A percentile compares a stretch with the other conserved stretches of the same genome.
Conservation (phyloP, 2,113 vertebrate species). For the Phrynocephalus versicolor region DNA sequence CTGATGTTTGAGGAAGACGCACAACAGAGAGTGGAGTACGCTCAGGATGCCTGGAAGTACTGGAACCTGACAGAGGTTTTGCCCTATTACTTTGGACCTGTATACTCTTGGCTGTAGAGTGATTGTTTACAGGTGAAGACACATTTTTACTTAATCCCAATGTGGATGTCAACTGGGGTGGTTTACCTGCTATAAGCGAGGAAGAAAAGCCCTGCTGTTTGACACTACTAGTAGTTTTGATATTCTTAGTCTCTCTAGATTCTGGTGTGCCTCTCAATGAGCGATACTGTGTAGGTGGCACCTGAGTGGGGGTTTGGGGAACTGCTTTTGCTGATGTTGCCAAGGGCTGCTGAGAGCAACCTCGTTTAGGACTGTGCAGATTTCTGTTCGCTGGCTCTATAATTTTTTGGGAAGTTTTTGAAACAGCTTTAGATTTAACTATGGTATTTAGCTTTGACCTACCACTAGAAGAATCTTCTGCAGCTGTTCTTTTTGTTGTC, state of each 20-base stretch:
- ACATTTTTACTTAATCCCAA: slow-evolving; percentile 40
- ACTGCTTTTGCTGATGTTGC: slow-evolving; percentile 46
- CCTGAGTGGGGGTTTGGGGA: slow-evolving; percentile 33
- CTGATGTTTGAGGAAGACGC: slow-evolving; percentile 77
- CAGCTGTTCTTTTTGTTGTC: slow-evolving; percentile 11
- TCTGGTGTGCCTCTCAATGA: slow-evolving; percentile 12
- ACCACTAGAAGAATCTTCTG: slow-evolving; percentile 50
- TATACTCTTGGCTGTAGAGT: slow-evolving; percentile 7
- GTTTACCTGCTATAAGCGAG: slow-evolving; percentile 54
- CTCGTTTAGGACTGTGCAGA: slow-evolving; percentile 30
- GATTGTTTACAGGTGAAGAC: slow-evolving; percentile 47
- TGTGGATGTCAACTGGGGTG: slow-evolving; percentile 3
- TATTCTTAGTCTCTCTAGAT: slow-evolving; percentile 36
- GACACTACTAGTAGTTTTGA: slow-evolving; percentile 41
- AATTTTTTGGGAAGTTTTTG: slow-evolving; percentile 24
- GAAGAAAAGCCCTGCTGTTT: slow-evolving; percentile 55
- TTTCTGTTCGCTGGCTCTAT: slow-evolving; percentile 36
- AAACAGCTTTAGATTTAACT: slow-evolving; percentile 16
- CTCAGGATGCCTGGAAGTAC: slow-evolving; percentile 61
- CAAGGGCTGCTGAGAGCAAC: slow-evolving; percentile 56
- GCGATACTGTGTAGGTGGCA: neutral
- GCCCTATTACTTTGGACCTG: slow-evolving; percentile 32
- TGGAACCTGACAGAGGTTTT: slow-evolving; percentile 18
- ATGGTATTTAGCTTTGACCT: slow-evolving; percentile 24
- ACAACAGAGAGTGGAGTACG: slow-evolving; percentile 69